Conservation (phyloP, 2,113 vertebrate species). For the Fregata magnificens region DNA sequence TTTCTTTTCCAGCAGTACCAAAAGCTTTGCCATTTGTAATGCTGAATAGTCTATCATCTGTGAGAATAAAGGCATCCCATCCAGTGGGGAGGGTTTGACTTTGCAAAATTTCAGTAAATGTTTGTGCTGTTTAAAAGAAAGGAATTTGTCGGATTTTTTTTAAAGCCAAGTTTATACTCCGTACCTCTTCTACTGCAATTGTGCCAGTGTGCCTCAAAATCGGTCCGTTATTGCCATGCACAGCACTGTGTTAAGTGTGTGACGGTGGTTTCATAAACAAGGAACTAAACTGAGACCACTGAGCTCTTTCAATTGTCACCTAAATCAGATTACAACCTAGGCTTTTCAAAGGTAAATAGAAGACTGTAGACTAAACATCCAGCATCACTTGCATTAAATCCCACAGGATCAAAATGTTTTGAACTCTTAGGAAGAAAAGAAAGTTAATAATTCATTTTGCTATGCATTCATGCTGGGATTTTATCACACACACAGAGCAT, state of each 20-base stretch:
- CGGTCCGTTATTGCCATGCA: background rate
- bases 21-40: background rate
- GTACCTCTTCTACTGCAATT: background rate
- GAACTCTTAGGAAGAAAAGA: background rate
- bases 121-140: background rate
- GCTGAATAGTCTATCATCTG: background rate
- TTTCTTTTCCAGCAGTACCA: background rate
- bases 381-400: constrained; percentile 11
- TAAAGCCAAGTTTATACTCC: background rate
- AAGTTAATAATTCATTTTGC: constrained; percentile 9
- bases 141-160: background rate
- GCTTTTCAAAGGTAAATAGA: constrained; percentile 23
- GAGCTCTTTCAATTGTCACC: constrained; percentile 6
- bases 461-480: background rate
- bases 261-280: background rate
- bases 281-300: background rate
- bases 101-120: background rate
- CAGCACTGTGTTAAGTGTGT: background rate
- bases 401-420: background rate
- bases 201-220: background rate
- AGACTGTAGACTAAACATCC: background rate
- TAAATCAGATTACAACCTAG: constrained; percentile 33
- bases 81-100: rapidly evolving
- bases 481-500: background rate
- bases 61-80: background rate